These are phyloP conservation scores for Pygocentrus nattereri DNA, from an alignment of 2,797 vertebrate genomes.

Conservation along the genomic window DNA sequence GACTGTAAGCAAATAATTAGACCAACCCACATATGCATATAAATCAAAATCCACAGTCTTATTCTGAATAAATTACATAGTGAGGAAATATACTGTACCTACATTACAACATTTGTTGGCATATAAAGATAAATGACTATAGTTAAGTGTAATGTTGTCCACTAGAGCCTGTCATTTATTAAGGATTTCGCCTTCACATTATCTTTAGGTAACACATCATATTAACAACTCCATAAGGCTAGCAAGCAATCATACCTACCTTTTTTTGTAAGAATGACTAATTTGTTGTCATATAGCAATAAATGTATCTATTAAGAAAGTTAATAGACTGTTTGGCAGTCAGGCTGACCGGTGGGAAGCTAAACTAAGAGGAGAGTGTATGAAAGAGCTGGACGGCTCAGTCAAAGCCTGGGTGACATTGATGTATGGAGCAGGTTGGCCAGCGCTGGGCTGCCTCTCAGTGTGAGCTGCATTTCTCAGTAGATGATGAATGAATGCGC, in stretches of 20 bases:
- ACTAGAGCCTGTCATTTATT: background rate
- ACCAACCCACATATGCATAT: conserved; percentile 51
- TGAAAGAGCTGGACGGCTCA: conserved; percentile 54
- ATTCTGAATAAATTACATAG: conserved; percentile 13
- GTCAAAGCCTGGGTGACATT: conserved; percentile 55
- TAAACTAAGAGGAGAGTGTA: conserved; percentile 44
- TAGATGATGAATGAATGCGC: conserved; percentile 69
- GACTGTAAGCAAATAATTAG: conserved; percentile 56
- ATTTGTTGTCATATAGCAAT: background rate
- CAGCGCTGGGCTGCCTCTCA: conserved; percentile 45
- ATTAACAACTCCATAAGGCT: background rate
- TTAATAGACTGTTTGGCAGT: conserved; percentile 14
- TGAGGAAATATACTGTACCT: background rate
- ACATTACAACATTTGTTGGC: background rate
- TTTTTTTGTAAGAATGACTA: background rate
- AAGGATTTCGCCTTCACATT: background rate
- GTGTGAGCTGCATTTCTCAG: conserved; percentile 60
- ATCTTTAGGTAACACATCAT: background rate
- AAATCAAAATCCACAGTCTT: conserved; percentile 51
- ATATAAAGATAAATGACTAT: conserved; percentile 23
- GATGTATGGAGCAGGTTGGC: conserved; percentile 65
- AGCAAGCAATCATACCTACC: background rate
- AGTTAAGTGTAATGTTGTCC: conserved; percentile 7
- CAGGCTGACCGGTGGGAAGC: conserved; percentile 19
- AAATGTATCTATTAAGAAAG: conserved; percentile 25